Evolutionary conservation across 2,113 vertebrate genomes (phyloP), one percentile per base, ranked within the genome.

Genomic region (Sarotherodon lohbergeri): DNA sequence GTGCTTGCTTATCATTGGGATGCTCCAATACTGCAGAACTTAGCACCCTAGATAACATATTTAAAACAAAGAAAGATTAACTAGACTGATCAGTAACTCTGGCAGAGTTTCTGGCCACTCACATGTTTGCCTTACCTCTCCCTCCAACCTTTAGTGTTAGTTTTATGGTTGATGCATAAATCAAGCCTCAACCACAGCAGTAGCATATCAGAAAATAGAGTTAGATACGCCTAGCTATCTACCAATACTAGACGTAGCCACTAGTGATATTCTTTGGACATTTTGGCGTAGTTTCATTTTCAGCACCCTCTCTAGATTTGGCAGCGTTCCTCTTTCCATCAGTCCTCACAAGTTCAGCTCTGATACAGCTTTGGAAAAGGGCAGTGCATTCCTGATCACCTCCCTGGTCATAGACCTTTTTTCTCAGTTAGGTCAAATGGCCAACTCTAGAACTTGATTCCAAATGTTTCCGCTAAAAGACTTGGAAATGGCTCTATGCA

Each of bases 11-110:
- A 24, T 71, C n/a, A 50, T 16, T 19, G 1, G 41, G 41, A 29
- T 76, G 1, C 43, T 29, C 14, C 43, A 0, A 19, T 32, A 50
- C 43, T 48, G 71, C 0, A 76, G 68, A 43, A 1, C 68, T 46
- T 73, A 73, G 66, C n/a, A 46, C 39, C 22, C 22, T 71, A 1
- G 2, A 71, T 73, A 27, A 9, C 3, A 29, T 7, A 29, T 73
- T 73, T 17, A 27, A 73, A 73, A 3, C 39, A 73, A 73, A 73
- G 22, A 68, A 68, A 68, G 63, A 2, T 36, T 19, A 63, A 63
- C 32, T 36, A 63, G 32, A 68, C 34, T 41, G 63, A 68, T 22
- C 34, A 22, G 17, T 9, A 71, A n/a, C 36, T 43, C n/a, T 71
- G 39, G 41, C 22, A 27, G 39, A 46, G 10, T 73, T 27, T 71